Evolutionary conservation across 2,113 vertebrate species (phyloP).

Genomic region (Poicephalus gulielmi): DNA sequence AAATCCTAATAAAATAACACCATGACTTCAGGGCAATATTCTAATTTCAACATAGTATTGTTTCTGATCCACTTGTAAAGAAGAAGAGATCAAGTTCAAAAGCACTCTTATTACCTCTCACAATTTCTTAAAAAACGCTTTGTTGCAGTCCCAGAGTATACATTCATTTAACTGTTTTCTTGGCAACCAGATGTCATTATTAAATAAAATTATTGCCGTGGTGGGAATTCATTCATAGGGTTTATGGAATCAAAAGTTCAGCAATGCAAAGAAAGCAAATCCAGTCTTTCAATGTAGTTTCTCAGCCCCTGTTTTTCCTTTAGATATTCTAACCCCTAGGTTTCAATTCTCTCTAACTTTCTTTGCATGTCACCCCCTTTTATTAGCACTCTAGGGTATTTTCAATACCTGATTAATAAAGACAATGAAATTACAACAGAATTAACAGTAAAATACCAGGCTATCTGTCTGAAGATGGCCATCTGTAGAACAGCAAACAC

Average conservation of each 20-base stretch:
- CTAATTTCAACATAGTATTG: not conserved
- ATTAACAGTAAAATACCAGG: not conserved
- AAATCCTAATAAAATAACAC: not conserved
- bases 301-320: not conserved
- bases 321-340: not conserved
- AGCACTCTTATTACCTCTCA: not conserved
- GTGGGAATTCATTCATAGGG: not conserved
- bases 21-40: not conserved
- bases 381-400: not conserved
- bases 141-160: not conserved
- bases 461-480: not conserved
- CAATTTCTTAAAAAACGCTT: not conserved
- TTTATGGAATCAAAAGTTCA: not conserved
- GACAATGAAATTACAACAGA: not conserved
- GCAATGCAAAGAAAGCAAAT: not conserved
- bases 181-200: not conserved
- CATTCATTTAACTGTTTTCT: not conserved
- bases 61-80: not conserved
- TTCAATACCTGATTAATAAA: not conserved
- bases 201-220: not conserved
- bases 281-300: not conserved
- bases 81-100: not conserved
- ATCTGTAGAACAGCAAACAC: not conserved
- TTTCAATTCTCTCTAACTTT: not conserved
- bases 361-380: not conserved